Percentiles rank a stretch among this genome's conserved stretches.
Conservation (phyloP, 2,113 vertebrate species). For the zebrafish (Danio rerio) region DNA sequence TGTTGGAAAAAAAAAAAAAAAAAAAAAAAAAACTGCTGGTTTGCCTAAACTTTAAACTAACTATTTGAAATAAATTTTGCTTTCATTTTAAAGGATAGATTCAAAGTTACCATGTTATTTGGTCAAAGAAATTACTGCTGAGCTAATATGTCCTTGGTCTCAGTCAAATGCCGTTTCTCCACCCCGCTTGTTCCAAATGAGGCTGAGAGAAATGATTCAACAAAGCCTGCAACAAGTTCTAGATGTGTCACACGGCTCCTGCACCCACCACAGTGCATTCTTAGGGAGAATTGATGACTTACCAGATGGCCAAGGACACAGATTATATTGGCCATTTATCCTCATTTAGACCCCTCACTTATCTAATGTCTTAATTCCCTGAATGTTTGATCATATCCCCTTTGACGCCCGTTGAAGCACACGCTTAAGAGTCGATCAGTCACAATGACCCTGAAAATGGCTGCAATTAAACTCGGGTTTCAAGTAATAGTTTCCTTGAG, state of each 20-base stretch:
- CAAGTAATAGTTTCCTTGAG: not conserved
- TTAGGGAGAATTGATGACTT: constrained; percentile 60
- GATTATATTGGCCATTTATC: constrained; percentile 61
- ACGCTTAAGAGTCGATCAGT: constrained; percentile 49
- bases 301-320: constrained; percentile 59
- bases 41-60: too few relatives aligned
- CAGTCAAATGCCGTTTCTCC: not conserved
- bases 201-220: constrained; percentile 57
- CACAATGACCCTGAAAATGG: constrained; percentile 44
- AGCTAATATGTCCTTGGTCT: not conserved
- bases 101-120: not conserved
- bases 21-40: too few relatives aligned
- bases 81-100: not conserved
- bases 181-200: constrained; percentile 16
- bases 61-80: not conserved
- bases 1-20: too few relatives aligned
- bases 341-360: constrained; percentile 60
- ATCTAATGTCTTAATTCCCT: constrained; percentile 55
- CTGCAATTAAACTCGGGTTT: constrained; percentile 49
- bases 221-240: constrained; percentile 47
- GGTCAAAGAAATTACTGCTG: not conserved
- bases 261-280: constrained; percentile 50
- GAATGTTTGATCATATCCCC: constrained; percentile 58
- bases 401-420: constrained; percentile 50
- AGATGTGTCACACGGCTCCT: constrained; percentile 52